Conservation (phyloP, 1,140 invertebrate species). For the Probaryconus sp. region DNA sequence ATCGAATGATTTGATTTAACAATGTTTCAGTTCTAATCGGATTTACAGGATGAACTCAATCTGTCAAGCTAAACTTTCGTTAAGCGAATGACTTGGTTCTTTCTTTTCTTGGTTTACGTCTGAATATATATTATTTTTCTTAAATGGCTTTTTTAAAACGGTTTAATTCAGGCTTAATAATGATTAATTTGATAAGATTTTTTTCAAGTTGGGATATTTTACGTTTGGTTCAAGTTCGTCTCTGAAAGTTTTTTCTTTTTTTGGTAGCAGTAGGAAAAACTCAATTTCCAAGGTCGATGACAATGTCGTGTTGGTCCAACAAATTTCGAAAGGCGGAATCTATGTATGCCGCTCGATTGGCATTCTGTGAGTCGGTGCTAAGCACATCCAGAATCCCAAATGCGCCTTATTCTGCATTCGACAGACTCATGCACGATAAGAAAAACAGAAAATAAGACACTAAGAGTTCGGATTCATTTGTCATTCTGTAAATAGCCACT, state of each 20-base stretch:
- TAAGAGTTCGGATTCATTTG: slow-evolving; percentile 30
- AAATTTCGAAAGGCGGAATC: slow-evolving; percentile 59
- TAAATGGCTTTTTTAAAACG: too few species aligned
- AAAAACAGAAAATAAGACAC: slow-evolving; percentile 37
- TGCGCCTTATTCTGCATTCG: slow-evolving; percentile 53
- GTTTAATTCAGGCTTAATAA: too few species aligned
- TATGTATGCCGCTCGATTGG: slow-evolving; percentile 61
- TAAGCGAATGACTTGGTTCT: slow-evolving; percentile 3
- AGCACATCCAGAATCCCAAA: slow-evolving; percentile 67
- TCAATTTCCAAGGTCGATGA: slow-evolving; percentile 42
- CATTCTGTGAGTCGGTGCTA: slow-evolving; percentile 55
- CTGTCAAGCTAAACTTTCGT: slow-evolving; percentile 23
- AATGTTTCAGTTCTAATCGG: slow-evolving; percentile 11
- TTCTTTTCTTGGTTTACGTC: too few species aligned
- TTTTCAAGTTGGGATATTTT: too few species aligned
- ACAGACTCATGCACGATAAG: slow-evolving; percentile 37
- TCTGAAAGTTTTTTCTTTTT: too few species aligned
- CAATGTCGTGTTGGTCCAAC: slow-evolving; percentile 40
- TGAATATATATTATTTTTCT: too few species aligned
- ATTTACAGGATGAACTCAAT: slow-evolving; percentile 18
- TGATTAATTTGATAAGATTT: too few species aligned
- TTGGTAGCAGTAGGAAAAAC: neutral
- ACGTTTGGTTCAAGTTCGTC: too few species aligned
- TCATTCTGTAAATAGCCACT: slow-evolving; percentile 29
- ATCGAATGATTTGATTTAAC: slow-evolving; percentile 6